A percentile compares a stretch with the other conserved stretches of the same genome.
Conservation (phyloP, 2,113 vertebrate genomes). For the Pygathrix nemaeus region DNA sequence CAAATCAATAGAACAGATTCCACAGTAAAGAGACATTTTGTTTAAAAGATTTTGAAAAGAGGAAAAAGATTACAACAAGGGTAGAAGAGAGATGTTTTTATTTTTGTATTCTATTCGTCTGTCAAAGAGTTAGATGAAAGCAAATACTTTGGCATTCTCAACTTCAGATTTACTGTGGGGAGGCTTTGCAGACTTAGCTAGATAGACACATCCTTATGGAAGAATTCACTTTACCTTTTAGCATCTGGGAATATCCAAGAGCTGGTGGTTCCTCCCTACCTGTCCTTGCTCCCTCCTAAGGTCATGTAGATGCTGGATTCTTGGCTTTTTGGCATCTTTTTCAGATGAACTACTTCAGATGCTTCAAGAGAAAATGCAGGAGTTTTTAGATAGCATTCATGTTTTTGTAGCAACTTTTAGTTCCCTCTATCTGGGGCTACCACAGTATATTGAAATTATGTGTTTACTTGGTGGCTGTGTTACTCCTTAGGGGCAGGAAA, state of each 20-base stretch:
- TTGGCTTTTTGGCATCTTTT: neutral
- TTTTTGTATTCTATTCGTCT: constrained; percentile 61
- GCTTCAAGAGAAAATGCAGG: neutral
- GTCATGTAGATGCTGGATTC: rapidly evolving
- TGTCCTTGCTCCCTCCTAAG: rapidly evolving
- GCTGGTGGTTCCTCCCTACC: rapidly evolving
- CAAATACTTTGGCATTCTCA: neutral
- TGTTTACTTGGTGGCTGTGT: too few species aligned
- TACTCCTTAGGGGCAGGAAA: neutral
- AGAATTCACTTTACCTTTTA: neutral
- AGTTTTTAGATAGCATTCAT: neutral
- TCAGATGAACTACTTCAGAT: neutral
- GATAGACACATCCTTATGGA: neutral
- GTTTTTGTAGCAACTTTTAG: neutral
- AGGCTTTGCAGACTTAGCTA: neutral
- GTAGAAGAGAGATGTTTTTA: constrained; percentile 53
- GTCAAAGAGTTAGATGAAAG: constrained; percentile 51
- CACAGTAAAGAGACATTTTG: constrained; percentile 61
- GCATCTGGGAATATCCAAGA: neutral
- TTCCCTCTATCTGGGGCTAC: neutral
- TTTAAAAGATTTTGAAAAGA: constrained; percentile 70
- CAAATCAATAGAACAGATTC: constrained; percentile 66
- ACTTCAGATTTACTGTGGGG: neutral
- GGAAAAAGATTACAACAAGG: constrained; percentile 64
- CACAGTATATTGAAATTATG: rapidly evolving